These are phyloP conservation scores for Arvicanthis niloticus DNA, from an alignment of 2,113 vertebrate species.

Conservation along the genomic window DNA sequence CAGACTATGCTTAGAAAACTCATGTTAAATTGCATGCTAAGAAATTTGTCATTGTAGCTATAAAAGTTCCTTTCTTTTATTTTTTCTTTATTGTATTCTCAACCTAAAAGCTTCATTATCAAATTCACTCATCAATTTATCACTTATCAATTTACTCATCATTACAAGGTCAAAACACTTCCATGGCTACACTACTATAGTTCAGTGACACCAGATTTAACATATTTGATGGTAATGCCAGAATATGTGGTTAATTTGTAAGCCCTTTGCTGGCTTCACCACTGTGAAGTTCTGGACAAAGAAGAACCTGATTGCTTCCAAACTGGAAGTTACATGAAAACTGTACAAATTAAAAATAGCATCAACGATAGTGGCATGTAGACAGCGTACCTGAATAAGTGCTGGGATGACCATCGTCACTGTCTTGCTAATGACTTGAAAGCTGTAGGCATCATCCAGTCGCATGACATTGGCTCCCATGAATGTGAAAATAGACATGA, in stretches of 20 bases:
- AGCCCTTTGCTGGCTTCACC: not conserved
- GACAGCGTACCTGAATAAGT: constrained; percentile 91
- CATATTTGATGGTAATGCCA: not conserved
- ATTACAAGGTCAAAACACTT: not conserved
- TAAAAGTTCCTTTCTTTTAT: not conserved
- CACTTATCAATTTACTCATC: not conserved
- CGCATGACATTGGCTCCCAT: constrained; percentile 98
- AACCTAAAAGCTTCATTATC: not conserved
- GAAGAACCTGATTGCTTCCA: not conserved
- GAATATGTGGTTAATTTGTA: not conserved
- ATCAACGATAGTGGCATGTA: not conserved
- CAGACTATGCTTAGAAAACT: not conserved
- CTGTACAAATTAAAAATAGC: not conserved
- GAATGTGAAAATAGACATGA: constrained; percentile 99
- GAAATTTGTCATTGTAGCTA: not conserved
- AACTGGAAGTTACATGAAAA: not conserved
- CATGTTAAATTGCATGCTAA: not conserved
- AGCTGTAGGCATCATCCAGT: constrained; percentile 97
- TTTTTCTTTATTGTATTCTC: not conserved
- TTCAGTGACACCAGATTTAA: not conserved
- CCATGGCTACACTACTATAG: not conserved
- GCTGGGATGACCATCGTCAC: constrained; percentile 97
- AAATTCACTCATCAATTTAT: no score
- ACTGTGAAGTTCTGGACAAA: not conserved
- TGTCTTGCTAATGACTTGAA: constrained; percentile 97